Evolutionary conservation across 2,888 invertebrate species (phyloP).

Genomic region (Colletes collaris): DNA sequence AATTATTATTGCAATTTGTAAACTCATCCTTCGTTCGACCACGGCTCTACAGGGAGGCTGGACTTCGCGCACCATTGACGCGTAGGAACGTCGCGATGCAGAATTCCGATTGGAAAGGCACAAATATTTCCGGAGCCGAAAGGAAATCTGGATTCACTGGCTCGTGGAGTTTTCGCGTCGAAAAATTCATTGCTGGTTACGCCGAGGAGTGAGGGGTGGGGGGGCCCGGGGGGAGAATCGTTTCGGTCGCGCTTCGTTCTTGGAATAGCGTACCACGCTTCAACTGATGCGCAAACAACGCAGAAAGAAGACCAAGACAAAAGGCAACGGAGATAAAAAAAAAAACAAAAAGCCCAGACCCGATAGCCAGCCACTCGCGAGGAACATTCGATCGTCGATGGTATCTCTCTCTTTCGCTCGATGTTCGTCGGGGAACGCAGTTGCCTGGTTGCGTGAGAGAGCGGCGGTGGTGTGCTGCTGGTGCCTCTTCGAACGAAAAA

Average conservation of each 20-base stretch:
- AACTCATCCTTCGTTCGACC: no score
- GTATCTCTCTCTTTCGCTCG: constrained; percentile 23
- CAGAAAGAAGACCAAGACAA: constrained; percentile 30
- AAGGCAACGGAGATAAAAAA: constrained; percentile 27
- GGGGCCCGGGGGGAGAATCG: background rate
- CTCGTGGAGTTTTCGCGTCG: background rate
- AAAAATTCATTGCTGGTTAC: background rate
- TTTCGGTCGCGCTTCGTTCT: constrained; percentile 16
- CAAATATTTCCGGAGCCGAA: constrained; percentile 30
- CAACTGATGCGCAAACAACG: constrained; percentile 31
- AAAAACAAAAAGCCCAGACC: constrained; percentile 40
- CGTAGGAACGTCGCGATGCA: background rate
- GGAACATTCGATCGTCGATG: constrained; percentile 52
- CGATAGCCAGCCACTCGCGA: constrained; percentile 49
- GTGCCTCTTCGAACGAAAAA: constrained; percentile 40
- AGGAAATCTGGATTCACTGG: background rate
- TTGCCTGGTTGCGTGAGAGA: constrained; percentile 55
- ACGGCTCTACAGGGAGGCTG: no score
- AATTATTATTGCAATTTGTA: no score
- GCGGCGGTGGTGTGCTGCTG: constrained; percentile 9
- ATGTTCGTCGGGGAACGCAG: constrained; percentile 30
- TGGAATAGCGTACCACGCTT: constrained; percentile 34
- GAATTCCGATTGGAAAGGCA: constrained; percentile 30
- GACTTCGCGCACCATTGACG: no score
- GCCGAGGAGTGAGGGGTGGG: background rate